Evolutionary conservation across 2,888 invertebrate genomes (phyloP).

Genomic region (Sicus ferrugineus): DNA sequence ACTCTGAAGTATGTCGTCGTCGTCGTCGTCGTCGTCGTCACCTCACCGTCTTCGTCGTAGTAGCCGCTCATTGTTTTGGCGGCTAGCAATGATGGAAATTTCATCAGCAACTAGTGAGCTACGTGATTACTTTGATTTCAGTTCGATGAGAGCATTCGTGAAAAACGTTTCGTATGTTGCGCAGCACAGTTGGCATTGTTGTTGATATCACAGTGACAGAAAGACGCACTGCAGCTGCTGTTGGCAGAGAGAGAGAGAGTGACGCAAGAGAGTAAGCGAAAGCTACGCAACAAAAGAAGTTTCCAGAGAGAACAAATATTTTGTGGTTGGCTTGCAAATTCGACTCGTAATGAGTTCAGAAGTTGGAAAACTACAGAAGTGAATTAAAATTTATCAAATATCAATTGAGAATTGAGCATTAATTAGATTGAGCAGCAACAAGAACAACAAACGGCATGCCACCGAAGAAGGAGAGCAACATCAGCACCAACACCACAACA

Average conservation of each 20-base stretch:
- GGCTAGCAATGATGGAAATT: slow-evolving; percentile 38
- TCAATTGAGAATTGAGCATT: not conserved
- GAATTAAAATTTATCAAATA: slow-evolving; percentile 27
- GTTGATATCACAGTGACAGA: slow-evolving; percentile 11
- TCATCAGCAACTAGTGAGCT: slow-evolving; percentile 33
- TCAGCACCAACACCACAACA: slow-evolving; percentile 29
- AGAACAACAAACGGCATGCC: slow-evolving; percentile 35
- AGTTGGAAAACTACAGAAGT: slow-evolving; percentile 18
- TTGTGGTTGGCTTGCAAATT: too few species aligned
- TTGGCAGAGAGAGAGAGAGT: slow-evolving; percentile 24
- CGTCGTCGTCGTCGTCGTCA: slow-evolving; percentile 19
- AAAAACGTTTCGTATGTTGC: slow-evolving; percentile 22
- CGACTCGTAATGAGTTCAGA: too few species aligned
- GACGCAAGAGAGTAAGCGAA: slow-evolving; percentile 21
- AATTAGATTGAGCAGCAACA: not conserved
- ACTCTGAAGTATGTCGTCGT: slow-evolving; percentile 6
- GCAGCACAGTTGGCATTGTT: not conserved
- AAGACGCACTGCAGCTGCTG: slow-evolving; percentile 28
- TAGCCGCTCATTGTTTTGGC: slow-evolving; percentile 6
- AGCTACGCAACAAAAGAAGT: not conserved
- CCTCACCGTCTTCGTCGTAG: slow-evolving; percentile 10
- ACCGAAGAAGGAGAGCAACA: slow-evolving; percentile 39
- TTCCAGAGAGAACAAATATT: not conserved
- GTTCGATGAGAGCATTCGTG: slow-evolving; percentile 29
- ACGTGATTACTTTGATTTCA: slow-evolving; percentile 27